A percentile compares a stretch with the other conserved stretches of the same genome.
These are phyloP conservation scores for Sparidentex hasta DNA, from an alignment of 2,797 vertebrate genomes.

Conservation along the genomic window DNA sequence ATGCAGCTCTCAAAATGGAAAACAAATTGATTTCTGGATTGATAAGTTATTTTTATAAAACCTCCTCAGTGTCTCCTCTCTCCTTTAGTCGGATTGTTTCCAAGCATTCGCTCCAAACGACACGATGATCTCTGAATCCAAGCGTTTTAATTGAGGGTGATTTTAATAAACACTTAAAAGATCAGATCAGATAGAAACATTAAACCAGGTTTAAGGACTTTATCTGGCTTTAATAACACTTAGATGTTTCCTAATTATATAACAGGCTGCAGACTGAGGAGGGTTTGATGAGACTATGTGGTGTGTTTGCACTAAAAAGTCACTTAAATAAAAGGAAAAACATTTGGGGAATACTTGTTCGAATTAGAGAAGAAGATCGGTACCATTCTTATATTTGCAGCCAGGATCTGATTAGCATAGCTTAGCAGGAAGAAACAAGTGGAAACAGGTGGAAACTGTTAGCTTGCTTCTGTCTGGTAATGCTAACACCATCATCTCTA, in stretches of 20 bases:
- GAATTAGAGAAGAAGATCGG: not conserved
- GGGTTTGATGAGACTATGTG: no score
- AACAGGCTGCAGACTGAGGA: no score
- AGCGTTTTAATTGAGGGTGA: no score
- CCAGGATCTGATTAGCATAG: no score
- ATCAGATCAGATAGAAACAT: not conserved
- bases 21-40: constrained; percentile 36
- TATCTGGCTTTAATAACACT: no score
- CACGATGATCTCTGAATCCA: not conserved
- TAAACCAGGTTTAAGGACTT: no score
- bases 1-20: constrained; percentile 19
- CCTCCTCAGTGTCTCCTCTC: not conserved
- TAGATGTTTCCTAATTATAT: not conserved
- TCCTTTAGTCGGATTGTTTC: not conserved
- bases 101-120: not conserved
- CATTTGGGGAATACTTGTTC: not conserved
- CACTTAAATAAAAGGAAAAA: not conserved
- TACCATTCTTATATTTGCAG: not conserved
- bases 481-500: no score
- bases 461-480: not conserved
- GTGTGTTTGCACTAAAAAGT: not conserved
- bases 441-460: not conserved
- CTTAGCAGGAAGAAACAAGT: not conserved
- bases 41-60: constrained; percentile 11
- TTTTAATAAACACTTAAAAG: no score